Percentiles rank a stretch among this genome's conserved stretches.
Evolutionary conservation across 2,113 vertebrate genomes (phyloP).

Genomic region (Alethe castanea): DNA sequence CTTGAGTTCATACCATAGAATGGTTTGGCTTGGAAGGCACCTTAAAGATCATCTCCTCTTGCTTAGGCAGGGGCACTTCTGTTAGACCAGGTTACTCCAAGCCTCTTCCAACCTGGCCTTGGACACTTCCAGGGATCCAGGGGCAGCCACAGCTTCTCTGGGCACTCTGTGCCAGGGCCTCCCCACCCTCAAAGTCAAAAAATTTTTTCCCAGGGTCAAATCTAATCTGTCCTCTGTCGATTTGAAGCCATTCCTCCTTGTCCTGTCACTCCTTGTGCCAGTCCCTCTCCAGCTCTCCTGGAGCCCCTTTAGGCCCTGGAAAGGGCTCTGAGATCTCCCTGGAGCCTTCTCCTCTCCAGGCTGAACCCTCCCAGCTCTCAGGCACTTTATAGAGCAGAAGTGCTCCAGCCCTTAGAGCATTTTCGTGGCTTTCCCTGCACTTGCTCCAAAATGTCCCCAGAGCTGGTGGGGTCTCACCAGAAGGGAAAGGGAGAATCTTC

Average conservation of each 20-base stretch:
- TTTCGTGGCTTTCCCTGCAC: background rate
- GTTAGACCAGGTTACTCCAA: background rate
- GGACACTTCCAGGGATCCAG: background rate
- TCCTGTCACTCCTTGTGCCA: background rate
- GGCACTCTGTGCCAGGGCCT: fast-evolving
- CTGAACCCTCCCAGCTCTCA: background rate
- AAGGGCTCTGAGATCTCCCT: background rate
- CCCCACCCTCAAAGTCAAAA: background rate
- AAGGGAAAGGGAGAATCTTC: background rate
- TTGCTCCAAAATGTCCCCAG: background rate
- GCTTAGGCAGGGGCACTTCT: background rate
- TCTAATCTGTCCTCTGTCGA: no score
- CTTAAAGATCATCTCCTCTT: background rate
- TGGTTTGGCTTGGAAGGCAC: background rate
- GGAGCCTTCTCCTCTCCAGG: background rate
- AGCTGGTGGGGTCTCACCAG: background rate
- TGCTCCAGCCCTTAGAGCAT: background rate
- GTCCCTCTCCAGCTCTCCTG: background rate
- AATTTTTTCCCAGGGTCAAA: background rate
- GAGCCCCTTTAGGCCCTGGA: background rate
- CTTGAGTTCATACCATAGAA: background rate
- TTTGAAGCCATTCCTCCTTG: background rate
- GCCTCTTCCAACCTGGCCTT: fast-evolving
- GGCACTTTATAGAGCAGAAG: background rate
- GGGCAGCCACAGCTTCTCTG: background rate